Base-by-base conservation (phyloP, 2,888 invertebrate species). In the Drosophila macrospina region DNA sequence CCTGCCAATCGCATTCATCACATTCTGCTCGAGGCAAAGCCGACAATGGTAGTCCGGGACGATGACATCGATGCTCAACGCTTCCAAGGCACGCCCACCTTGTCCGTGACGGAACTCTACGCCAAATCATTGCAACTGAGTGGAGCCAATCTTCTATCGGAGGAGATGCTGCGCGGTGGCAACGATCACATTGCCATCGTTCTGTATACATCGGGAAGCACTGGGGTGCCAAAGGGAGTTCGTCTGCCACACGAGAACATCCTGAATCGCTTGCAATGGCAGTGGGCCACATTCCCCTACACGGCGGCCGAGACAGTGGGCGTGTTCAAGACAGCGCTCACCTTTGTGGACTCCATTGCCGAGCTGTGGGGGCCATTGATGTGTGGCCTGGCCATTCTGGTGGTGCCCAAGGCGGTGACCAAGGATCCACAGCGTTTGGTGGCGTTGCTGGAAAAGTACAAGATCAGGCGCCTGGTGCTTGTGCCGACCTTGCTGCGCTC, bases 181-280 rank as follows among this genome's bases (percentile, higher is more conserved):
- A 86, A 75, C 16, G 86, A 83, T 15, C 79, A 90, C 42, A 81
- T 91, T 32, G 91, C 91, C 26, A 86, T 91, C 47, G 89, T 91
- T 13, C 79, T 91, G 0, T 91, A 91, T 61, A 91, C 91, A 10
- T 98, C 98, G 26, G 98, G 98, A 11, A 97, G 97, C 89, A 97
- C 97, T 0, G 98, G 97, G 0, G 93, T 96, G 15, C 97, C 97
- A 5, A 98, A 98, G 94, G 98, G 97, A 94, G 98, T 98, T 0
- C 95, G 96, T 30, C 92, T 98, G 5, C 94, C 95, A 0, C 96
- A 97, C 89, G 94, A 94, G 24, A 95, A 96, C 0, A 94, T 97
- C 55, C 93, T 97, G 86, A 97, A 98, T 91, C 95, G 98, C 0
- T 93, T 98, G 15, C 94, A 94, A 90, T 98, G 98, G 97, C 98